Evolutionary conservation across 2,888 invertebrate genomes (phyloP), one percentile per base, ranked within the genome.

Genomic region (Papilio elwesi): DNA sequence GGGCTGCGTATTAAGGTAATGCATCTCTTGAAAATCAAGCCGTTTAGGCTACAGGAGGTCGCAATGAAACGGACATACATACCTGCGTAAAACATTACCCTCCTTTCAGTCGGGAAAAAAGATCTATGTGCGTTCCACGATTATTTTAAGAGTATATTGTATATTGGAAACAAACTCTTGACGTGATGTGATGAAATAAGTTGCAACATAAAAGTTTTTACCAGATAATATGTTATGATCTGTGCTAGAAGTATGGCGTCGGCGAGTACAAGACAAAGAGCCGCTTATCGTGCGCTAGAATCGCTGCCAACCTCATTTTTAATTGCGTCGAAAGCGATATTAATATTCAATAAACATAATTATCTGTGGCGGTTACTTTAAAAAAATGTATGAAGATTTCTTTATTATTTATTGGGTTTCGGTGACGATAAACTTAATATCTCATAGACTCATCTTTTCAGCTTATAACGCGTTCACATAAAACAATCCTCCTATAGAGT

Each of bases 321-420:
- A 86, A 90, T 89, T 89, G 91, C 88, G 89, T 87, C 83, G 80
- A 81, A 83, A 85, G 80, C 82, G 82, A 81, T 85, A 85, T 90
- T 89, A 90, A 90, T 88, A 90, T 91, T 91, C 91, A 92, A 91
- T 91, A 91, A 91, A 87, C 86, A 87, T 76, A 64, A 74, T 84
- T 89, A 90, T 88, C 88, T 75, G 74, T 36, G 83, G 84, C 90
- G 91, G 90, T 82, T 78, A 86, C 83, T 83, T 86, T 78, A 87
- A 88, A 86, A 87, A 85, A 87, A 73, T 49, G 16, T 69, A 75
- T 74, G 57, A 63, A 77, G 73, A 69, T 64, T 71, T 63, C 71
- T 75, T 78, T 78, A 81, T 76, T 88, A 90, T 90, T 91, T 91
- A 90, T 90, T 89, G 74, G 70, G 83, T 80, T 78, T 79, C 71